Evolutionary conservation across 2,113 vertebrate genomes (phyloP).

Genomic region (Connochaetes taurinus): DNA sequence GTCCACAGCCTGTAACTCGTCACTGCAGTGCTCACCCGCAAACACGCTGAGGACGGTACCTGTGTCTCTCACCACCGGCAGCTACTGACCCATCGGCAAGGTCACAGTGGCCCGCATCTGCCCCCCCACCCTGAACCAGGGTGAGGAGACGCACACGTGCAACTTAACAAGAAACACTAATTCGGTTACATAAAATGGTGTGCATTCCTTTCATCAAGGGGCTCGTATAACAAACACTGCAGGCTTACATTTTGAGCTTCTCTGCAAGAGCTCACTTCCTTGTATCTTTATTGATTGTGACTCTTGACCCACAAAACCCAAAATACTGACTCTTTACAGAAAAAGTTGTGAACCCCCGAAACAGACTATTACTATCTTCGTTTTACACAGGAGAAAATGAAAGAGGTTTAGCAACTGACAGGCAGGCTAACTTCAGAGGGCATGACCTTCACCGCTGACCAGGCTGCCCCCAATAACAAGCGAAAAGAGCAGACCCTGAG

Average conservation of each 20-base stretch:
- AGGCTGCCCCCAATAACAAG: not conserved
- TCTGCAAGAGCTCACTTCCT: not conserved
- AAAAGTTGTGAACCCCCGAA: not conserved
- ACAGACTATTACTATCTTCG: not conserved
- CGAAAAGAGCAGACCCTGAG: not conserved
- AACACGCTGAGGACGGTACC: not conserved
- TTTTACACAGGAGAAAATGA: not conserved
- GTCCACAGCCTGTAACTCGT: not conserved
- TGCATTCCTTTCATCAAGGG: not conserved
- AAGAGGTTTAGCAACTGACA: not conserved
- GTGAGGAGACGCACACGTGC: accelerated
- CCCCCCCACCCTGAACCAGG: not conserved
- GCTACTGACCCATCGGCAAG: too few species aligned
- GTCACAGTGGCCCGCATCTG: not conserved
- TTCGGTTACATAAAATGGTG: not conserved
- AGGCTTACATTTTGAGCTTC: too few species aligned
- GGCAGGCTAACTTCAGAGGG: not conserved
- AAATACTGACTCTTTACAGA: not conserved
- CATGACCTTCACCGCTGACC: not conserved
- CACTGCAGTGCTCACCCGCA: not conserved
- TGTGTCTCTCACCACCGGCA: too few species aligned
- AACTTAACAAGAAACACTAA: not conserved
- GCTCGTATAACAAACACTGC: not conserved
- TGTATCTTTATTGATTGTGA: not conserved
- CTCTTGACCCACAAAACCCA: not conserved